Base-by-base conservation (phyloP, 2,888 invertebrate genomes). In the Drosophila mettleri region DNA sequence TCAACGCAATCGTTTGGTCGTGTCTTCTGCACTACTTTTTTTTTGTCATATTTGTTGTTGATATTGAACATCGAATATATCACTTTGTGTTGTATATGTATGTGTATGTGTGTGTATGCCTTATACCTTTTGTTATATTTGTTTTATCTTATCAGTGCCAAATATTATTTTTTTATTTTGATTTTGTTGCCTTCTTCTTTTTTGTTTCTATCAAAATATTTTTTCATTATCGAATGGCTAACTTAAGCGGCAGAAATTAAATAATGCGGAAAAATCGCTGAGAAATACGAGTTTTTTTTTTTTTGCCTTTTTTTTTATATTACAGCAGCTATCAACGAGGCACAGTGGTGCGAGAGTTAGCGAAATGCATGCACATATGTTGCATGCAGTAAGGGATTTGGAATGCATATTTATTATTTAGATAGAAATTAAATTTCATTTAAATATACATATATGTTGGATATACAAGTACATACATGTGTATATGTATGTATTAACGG, bases 121-220 rank as follows among this genome's bases (percentile, higher is more conserved):
- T 20, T 1, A n/a, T n/a, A 49, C 33, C 49, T 39, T 20, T 29
- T 38, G 29, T 38, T 27, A 8, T 53, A 36, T 55, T 58, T 51
- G 52, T 59, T 78, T 78, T 74, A 74, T 78, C 79, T 74, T 79
- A 74, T 74, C 74, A 69, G 59, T 36, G 68, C 55, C 55, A 74
- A 74, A 68, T 63, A 65, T 61, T 31, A 7, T 31, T 12, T 31
- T 16, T 20, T 31, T 18, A 52, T 49, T 43, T 62, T 61, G 36
- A 43, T 65, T 52, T 45, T 67, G 61, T 54, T 69, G 51, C 24
- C 1, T 1, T 2, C 45, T 41, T 65, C 2, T 24, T 14, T 27
- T 38, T 53, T 33, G 63, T 66, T 69, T 57, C 74, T 67, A 84
- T 84, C 68, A 74, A 24, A 54, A 46, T 60, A 54, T 39, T 58